A percentile compares a stretch with the other conserved stretches of the same genome.
These are phyloP conservation scores for Drosophila birchii DNA, from an alignment of 2,888 invertebrate genomes.

Conservation along the genomic window DNA sequence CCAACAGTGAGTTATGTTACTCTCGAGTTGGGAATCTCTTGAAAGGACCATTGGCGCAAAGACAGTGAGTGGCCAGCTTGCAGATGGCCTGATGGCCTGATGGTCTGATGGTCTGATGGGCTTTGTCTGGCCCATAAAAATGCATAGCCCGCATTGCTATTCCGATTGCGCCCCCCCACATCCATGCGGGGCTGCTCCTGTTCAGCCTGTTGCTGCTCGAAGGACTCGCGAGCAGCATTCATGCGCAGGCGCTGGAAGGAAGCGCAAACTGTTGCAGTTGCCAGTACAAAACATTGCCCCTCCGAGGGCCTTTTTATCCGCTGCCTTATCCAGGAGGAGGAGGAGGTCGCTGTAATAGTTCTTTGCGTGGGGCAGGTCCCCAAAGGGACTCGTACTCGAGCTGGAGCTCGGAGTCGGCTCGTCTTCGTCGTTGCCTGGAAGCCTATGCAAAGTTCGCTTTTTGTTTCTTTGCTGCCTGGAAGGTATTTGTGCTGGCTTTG, in stretches of 20 bases:
- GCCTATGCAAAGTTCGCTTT: constrained; percentile 54
- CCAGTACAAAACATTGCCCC: constrained; percentile 67
- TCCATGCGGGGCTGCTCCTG: constrained; percentile 26
- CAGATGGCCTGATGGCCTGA: constrained; percentile 41
- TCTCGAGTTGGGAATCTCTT: constrained; percentile 11
- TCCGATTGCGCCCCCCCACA: constrained; percentile 50
- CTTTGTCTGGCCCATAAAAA: constrained; percentile 59
- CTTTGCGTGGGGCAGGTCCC: constrained; percentile 63
- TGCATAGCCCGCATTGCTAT: constrained; percentile 63
- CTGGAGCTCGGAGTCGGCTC: constrained; percentile 18
- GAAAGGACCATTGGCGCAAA: constrained; percentile 35
- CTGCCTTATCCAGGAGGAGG: constrained; percentile 63
- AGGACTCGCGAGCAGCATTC: not conserved
- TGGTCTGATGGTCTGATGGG: constrained; percentile 37
- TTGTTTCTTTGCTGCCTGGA: constrained; percentile 63
- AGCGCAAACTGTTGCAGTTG: constrained; percentile 72
- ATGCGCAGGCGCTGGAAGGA: constrained; percentile 73
- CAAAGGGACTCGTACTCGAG: constrained; percentile 45
- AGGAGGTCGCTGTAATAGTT: constrained; percentile 53
- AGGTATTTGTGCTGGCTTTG: constrained; percentile 46
- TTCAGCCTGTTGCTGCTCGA: constrained; percentile 71
- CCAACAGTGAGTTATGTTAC: not conserved
- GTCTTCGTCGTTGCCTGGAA: constrained; percentile 57
- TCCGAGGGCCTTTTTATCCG: constrained; percentile 69
- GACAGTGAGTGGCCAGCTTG: constrained; percentile 57